Percentiles rank a stretch among this genome's conserved stretches.
Conservation (phyloP, 2,113 vertebrate genomes). For the Salvelinus sp. region DNA sequence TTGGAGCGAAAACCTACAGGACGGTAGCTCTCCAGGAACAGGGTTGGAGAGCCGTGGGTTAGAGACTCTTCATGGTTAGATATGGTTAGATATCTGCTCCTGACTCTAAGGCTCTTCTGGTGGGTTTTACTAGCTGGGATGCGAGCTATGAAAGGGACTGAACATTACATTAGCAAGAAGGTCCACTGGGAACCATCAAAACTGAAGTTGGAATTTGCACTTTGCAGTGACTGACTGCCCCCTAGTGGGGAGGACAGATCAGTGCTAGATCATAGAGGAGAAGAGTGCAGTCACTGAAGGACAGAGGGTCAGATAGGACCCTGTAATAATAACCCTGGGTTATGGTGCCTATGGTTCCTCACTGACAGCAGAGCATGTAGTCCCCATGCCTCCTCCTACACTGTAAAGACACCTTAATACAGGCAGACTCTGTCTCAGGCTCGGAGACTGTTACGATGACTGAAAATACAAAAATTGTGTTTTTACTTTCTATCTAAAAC, state of each 20-base stretch:
- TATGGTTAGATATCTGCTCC: neutral
- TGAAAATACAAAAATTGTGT: conserved; percentile 32
- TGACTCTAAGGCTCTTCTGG: conserved; percentile 5
- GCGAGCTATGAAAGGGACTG: conserved; percentile 13
- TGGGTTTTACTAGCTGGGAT: conserved; percentile 4
- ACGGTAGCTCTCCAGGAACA: no score
- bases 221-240: conserved; percentile 56
- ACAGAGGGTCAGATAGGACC: conserved; percentile 23
- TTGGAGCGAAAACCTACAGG: no score
- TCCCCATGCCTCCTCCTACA: conserved; percentile 58
- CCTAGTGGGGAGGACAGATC: conserved; percentile 38
- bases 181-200: conserved; percentile 38
- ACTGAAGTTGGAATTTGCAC: conserved; percentile 21
- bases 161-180: conserved; percentile 16
- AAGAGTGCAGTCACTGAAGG: conserved; percentile 10
- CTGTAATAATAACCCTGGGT: conserved; percentile 14
- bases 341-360: conserved; percentile 44
- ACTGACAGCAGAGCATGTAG: conserved; percentile 51
- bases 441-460: conserved; percentile 22
- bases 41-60: neutral
- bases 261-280: no score
- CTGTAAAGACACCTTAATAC: conserved; percentile 50
- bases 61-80: neutral
- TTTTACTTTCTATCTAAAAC: conserved; percentile 27
- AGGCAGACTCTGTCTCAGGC: conserved; percentile 15